Percentiles rank a stretch among this genome's conserved stretches.
Evolutionary conservation across 1,140 invertebrate species (phyloP).

Genomic region (Thaumetopoea pityocampa): DNA sequence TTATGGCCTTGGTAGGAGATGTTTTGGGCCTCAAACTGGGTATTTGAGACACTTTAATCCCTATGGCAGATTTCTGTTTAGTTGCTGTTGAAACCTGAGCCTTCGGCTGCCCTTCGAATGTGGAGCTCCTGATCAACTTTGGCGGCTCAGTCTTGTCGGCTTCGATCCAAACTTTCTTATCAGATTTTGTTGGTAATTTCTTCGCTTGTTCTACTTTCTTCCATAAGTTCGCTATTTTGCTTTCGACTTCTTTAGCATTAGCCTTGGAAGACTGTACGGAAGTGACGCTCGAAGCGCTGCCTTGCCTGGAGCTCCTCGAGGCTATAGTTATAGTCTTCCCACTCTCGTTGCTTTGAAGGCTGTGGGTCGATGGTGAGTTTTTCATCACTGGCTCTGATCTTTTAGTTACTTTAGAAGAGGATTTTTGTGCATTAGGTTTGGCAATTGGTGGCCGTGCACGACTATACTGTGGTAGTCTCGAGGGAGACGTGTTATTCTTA

Average conservation of each 20-base stretch:
- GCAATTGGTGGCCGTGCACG: conserved; percentile 30
- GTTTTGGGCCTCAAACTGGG: conserved; percentile 48
- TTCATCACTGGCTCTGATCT: conserved; percentile 57
- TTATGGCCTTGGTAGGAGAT: conserved; percentile 24
- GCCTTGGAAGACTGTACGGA: conserved; percentile 73
- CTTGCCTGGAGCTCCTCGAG: conserved; percentile 66
- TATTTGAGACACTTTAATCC: conserved; percentile 63
- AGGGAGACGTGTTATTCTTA: conserved; percentile 66
- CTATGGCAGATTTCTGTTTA: conserved; percentile 70
- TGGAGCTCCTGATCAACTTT: conserved; percentile 81
- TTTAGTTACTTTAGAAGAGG: conserved; percentile 32
- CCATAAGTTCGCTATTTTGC: conserved; percentile 93
- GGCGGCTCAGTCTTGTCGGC: conserved; percentile 59
- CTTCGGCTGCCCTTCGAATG: conserved; percentile 81
- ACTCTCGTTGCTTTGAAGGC: conserved; percentile 74
- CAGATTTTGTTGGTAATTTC: conserved; percentile 77
- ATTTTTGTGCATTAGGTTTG: conserved; percentile 46
- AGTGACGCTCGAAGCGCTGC: conserved; percentile 79
- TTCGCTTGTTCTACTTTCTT: conserved; percentile 89
- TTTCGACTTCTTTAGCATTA: conserved; percentile 83
- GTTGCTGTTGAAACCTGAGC: conserved; percentile 42
- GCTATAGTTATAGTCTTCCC: conserved; percentile 64
- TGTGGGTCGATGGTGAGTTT: conserved; percentile 75
- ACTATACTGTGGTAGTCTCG: conserved; percentile 66
- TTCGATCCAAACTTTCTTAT: conserved; percentile 81